Evolutionary conservation across 2,888 invertebrate species (phyloP).

Genomic region (Callosobruchus maculatus): DNA sequence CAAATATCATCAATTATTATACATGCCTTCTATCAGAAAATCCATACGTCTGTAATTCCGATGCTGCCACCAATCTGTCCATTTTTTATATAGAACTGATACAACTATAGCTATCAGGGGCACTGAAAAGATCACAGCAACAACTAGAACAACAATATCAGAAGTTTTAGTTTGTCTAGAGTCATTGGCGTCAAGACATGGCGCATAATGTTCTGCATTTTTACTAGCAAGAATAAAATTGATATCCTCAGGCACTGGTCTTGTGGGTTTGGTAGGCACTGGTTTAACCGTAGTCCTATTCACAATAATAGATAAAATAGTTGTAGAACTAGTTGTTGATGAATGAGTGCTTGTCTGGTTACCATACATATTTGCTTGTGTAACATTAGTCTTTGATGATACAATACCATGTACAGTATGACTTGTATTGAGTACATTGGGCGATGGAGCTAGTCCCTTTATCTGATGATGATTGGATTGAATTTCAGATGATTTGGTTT

Average conservation of each 20-base stretch:
- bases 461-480: no score
- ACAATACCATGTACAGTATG: no score
- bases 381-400: no score
- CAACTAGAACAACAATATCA: slow-evolving; percentile 71
- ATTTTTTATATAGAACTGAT: slow-evolving; percentile 63
- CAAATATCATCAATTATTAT: slow-evolving; percentile 61
- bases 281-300: slow-evolving; percentile 1
- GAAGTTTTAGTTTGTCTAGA: slow-evolving; percentile 41
- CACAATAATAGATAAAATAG: background rate
- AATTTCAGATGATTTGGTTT: background rate
- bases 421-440: background rate
- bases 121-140: slow-evolving; percentile 69
- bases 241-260: background rate
- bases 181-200: background rate
- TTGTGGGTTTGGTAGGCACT: background rate
- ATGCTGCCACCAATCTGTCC: slow-evolving; percentile 82
- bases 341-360: background rate
- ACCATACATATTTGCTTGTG: no score
- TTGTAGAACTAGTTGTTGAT: background rate
- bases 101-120: slow-evolving; percentile 69
- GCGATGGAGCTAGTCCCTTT: background rate
- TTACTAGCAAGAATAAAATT: background rate
- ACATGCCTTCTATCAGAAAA: slow-evolving; percentile 85
- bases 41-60: slow-evolving; percentile 86
- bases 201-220: background rate